These are phyloP conservation scores for Glossosoma conforme DNA, from an alignment of 1,140 invertebrate genomes.

Conservation along the genomic window DNA sequence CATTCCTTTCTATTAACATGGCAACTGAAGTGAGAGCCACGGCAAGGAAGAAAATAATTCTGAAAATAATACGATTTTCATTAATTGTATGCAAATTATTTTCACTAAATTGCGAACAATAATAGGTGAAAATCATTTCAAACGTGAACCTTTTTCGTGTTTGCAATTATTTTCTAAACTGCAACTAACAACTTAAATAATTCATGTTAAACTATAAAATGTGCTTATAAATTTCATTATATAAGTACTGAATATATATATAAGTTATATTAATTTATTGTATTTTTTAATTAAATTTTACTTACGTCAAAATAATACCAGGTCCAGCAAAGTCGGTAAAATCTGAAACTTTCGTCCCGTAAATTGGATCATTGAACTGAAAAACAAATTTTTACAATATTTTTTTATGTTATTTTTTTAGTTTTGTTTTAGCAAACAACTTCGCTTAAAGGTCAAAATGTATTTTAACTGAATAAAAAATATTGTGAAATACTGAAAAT, in stretches of 20 bases:
- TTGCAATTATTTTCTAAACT: neutral
- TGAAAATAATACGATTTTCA: slow-evolving; percentile 44
- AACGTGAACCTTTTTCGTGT: no score
- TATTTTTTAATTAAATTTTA: slow-evolving; percentile 17
- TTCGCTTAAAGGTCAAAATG: neutral
- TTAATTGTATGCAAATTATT: no score
- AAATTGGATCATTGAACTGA: slow-evolving; percentile 77
- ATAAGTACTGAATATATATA: no score
- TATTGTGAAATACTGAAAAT: slow-evolving; percentile 4
- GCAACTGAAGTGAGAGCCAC: slow-evolving; percentile 87
- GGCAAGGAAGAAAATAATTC: slow-evolving; percentile 92
- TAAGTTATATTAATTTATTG: no score
- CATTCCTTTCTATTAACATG: slow-evolving; percentile 85
- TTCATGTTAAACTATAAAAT: no score
- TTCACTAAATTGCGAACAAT: no score
- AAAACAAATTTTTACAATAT: slow-evolving; percentile 37
- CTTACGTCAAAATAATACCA: slow-evolving; percentile 86
- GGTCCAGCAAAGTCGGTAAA: slow-evolving; percentile 94
- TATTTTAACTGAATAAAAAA: neutral
- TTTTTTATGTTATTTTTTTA: neutral
- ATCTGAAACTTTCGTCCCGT: slow-evolving; percentile 75
- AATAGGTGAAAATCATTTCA: no score
- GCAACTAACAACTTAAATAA: neutral
- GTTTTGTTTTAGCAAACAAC: neutral
- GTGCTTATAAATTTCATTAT: no score